A percentile compares a stretch with the other conserved stretches of the same genome.
Conservation (phyloP, 2,888 invertebrate species). For the Drosophila acutilabella region DNA sequence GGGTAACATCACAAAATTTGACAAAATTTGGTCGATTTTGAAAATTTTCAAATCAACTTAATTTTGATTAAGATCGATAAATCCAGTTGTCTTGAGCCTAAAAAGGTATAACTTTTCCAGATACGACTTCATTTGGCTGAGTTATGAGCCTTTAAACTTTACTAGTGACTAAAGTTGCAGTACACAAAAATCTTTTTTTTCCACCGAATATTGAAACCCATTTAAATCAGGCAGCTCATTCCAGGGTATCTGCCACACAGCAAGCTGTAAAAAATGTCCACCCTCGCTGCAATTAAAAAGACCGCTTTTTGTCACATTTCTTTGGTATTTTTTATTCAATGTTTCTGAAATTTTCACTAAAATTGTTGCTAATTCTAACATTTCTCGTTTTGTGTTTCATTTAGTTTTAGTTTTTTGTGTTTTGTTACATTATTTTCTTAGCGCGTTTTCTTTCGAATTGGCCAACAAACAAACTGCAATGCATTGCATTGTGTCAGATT, state of each 20-base stretch:
- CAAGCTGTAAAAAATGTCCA: neutral
- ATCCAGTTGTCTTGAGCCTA: too few species aligned
- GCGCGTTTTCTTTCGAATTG: conserved; percentile 31
- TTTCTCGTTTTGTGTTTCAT: conserved; percentile 19
- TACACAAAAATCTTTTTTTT: too few species aligned
- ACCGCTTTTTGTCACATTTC: conserved; percentile 36
- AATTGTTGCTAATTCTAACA: conserved; percentile 70
- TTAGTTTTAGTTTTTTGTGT: conserved; percentile 19
- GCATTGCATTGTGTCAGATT: conserved; percentile 42
- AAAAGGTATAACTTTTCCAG: too few species aligned
- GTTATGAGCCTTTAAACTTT: too few species aligned
- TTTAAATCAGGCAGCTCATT: too few species aligned
- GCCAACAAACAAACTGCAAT: conserved; percentile 53
- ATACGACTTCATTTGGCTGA: too few species aligned
- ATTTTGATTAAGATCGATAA: too few species aligned
- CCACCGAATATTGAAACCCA: too few species aligned
- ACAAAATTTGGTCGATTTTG: too few species aligned
- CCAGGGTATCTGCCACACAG: neutral
- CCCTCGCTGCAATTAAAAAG: neutral
- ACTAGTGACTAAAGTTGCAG: too few species aligned
- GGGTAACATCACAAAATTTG: too few species aligned
- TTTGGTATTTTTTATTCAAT: conserved; percentile 80
- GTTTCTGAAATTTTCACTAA: conserved; percentile 75
- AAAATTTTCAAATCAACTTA: too few species aligned
- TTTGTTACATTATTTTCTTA: conserved; percentile 34